Percentiles rank a stretch among this genome's conserved stretches.
Evolutionary conservation across 2,113 vertebrate genomes (phyloP).

Genomic region (Stegostoma tigrinum): DNA sequence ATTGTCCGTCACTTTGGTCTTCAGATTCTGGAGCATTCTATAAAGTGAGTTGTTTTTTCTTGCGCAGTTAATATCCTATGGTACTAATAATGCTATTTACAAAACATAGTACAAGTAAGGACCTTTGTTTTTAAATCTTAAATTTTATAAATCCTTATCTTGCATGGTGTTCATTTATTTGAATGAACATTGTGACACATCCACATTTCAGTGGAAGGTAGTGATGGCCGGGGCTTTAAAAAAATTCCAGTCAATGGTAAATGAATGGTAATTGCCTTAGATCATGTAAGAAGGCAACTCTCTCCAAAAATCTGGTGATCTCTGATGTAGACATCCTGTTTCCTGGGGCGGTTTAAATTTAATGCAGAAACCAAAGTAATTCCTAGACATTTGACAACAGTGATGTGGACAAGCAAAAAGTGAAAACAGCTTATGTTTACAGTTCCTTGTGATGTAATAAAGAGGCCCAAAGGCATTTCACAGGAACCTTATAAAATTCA

Average conservation of each 20-base stretch:
- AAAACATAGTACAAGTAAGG: background rate
- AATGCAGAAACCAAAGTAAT: no score
- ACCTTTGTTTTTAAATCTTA: background rate
- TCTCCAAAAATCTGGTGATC: no score
- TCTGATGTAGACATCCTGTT: no score
- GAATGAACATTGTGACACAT: background rate
- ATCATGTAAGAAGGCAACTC: no score
- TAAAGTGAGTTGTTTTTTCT: slow-evolving; percentile 73
- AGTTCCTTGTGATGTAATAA: no score
- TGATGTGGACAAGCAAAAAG: no score
- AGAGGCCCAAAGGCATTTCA: no score
- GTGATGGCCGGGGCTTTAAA: background rate
- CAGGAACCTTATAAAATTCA: no score
- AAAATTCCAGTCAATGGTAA: background rate
- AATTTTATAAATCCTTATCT: background rate
- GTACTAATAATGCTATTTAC: background rate
- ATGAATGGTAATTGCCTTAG: no score
- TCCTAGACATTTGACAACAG: no score
- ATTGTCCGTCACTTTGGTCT: slow-evolving; percentile 93
- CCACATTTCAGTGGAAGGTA: background rate
- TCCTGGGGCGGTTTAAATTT: no score
- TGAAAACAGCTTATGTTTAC: no score
- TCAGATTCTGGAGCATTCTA: slow-evolving; percentile 91
- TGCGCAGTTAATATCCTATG: background rate
- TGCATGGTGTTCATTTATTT: background rate